Conservation (phyloP, 1,140 invertebrate species). For the Drosophila paulistorum region DNA sequence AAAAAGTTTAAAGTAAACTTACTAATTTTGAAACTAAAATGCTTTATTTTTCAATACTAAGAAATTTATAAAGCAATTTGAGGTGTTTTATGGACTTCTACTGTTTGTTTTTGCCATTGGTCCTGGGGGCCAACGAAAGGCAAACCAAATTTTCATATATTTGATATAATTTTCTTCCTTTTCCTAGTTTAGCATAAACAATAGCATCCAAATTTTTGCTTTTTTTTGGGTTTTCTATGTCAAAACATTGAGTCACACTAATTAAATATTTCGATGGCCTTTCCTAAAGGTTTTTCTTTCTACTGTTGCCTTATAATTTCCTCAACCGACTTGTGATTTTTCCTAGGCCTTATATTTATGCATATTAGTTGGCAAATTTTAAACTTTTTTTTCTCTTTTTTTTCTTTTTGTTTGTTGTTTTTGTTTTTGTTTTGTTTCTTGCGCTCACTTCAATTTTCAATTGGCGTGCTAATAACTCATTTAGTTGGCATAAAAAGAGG, state of each 20-base stretch:
- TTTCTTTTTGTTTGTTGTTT: constrained; percentile 25
- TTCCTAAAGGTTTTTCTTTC: constrained; percentile 29
- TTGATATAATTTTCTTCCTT: not conserved
- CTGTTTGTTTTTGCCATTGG: too few relatives aligned
- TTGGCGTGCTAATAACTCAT: constrained; percentile 81
- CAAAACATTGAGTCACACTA: not conserved
- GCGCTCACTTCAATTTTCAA: constrained; percentile 67
- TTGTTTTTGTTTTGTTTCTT: constrained; percentile 13
- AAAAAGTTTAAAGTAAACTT: too few relatives aligned
- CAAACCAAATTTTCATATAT: too few relatives aligned
- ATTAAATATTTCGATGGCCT: constrained; percentile 43
- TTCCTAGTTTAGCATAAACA: not conserved
- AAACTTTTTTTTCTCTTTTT: constrained; percentile 25
- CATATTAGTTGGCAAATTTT: constrained; percentile 53
- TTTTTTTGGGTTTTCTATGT: not conserved
- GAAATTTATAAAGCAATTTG: too few relatives aligned
- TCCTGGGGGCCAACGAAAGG: too few relatives aligned
- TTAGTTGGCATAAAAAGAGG: constrained; percentile 73
- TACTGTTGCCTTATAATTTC: constrained; percentile 42
- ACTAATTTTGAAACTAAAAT: too few relatives aligned
- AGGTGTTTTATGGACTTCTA: too few relatives aligned
- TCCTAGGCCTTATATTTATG: constrained; percentile 33
- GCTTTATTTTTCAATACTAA: too few relatives aligned
- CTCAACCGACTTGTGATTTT: constrained; percentile 43
- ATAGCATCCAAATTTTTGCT: not conserved